These are phyloP conservation scores for Drosophila miranda DNA, from an alignment of 1,140 invertebrate species.

Conservation along the genomic window DNA sequence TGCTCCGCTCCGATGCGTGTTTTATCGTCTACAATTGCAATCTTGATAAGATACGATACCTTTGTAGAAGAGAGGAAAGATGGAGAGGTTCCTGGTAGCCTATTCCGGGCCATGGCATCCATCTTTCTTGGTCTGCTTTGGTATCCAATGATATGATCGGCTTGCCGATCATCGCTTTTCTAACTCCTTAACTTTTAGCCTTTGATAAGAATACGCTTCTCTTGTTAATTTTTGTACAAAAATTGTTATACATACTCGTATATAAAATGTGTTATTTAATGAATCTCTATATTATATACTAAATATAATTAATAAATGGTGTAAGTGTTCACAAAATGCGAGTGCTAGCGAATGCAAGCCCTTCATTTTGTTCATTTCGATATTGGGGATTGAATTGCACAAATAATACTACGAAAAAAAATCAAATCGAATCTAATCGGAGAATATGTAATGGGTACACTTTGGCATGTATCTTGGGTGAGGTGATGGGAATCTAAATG, in stretches of 20 bases:
- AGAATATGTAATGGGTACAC: slow-evolving; percentile 53
- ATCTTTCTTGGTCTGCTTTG: slow-evolving; percentile 2
- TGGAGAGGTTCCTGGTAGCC: not conserved
- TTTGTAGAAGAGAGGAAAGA: not conserved
- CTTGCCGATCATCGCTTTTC: slow-evolving; percentile 44
- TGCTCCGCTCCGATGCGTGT: not conserved
- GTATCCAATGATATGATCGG: slow-evolving; percentile 14
- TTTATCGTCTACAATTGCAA: not conserved
- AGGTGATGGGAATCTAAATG: slow-evolving; percentile 20
- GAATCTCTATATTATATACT: slow-evolving; percentile 53
- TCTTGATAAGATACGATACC: no score
- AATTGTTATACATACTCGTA: slow-evolving; percentile 45
- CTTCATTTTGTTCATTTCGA: slow-evolving; percentile 54
- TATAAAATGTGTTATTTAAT: slow-evolving; percentile 75
- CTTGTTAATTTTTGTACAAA: slow-evolving; percentile 69
- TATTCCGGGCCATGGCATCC: not conserved
- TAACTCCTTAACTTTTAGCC: slow-evolving; percentile 35
- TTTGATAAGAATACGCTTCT: slow-evolving; percentile 59
- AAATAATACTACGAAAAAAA: slow-evolving; percentile 52
- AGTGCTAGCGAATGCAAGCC: slow-evolving; percentile 25
- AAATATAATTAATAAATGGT: slow-evolving; percentile 66
- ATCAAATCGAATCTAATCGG: slow-evolving; percentile 50
- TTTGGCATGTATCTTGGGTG: slow-evolving; percentile 70
- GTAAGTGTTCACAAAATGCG: slow-evolving; percentile 64
- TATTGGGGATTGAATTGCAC: slow-evolving; percentile 55